Base-by-base conservation (phyloP, 1,140 invertebrate species). In the Drosophila lacteicornis region DNA sequence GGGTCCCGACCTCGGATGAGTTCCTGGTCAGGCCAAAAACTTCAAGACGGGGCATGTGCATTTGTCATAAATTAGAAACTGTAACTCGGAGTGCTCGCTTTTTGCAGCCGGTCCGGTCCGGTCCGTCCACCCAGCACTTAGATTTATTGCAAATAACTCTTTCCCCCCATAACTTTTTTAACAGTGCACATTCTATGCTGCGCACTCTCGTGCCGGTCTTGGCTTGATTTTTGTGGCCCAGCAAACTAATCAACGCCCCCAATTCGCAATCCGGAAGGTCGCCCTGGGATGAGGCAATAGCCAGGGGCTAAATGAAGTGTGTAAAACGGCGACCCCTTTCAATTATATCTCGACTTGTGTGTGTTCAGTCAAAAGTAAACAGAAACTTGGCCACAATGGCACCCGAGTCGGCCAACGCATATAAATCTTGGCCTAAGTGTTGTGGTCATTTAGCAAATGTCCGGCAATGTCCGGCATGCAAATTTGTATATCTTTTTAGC, bases 51-150 rank as follows among this genome's bases (percentile, higher is more conserved):
- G 75, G 65, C 85, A 90, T 85, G 85, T 90, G 85, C 85, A 90
- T 82, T 90, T 90, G 85, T 90, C 85, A 85, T 90, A 90, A 90
- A 90, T 90, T 90, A 90, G 81, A 90, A 90, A 90, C 82, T 85
- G 81, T 81, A 87, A 88, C 84, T 90, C 61, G 51, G 60, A 73
- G 70, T 62, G 74, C 50, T 69, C 33, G 68, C 68, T 51, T 60
- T 70, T 79, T 45, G 55, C 59, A 25, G 22, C 22, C 22, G 22
- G 19, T 9, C 42, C 61, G 22, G 19, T 9, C 42, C 61, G 43
- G 27, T 30, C 27, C 27, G 49, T 55, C 67, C 74, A 58, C 38
- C 67, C 46, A 80, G 78, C 85, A 88, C 85, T 90, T 85, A 82
- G 79, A 90, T 90, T 90, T 90, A 90, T 90, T 90, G 58, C 85